Base-by-base conservation (phyloP, 1,140 invertebrate species). In the Lordiphosa clarofinis region DNA sequence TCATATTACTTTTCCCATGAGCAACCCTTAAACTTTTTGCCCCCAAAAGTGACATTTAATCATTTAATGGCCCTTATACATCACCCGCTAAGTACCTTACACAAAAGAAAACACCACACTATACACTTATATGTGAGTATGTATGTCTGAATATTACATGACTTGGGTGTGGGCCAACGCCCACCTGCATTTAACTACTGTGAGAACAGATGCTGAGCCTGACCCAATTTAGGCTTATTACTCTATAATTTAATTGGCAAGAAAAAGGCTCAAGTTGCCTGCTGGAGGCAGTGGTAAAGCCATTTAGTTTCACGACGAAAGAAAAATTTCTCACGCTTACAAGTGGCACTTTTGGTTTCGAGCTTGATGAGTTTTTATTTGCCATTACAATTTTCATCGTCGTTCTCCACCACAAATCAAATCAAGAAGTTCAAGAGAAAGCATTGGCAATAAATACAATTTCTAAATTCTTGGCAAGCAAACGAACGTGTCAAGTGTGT, bases 181-280 rank as follows among this genome's bases (percentile, higher is more conserved):
- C 61, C 63, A 65, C 63, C 61, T 65, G 50, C 61, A 56, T 66
- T 66, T 65, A 66, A 69, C 60, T 56, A 57, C 52, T 40, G 39
- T 37, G 53, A 61, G 56, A 33, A 13, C 54, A 44, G 15, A 15
- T 58, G 56, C 49, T 31, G 28, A 8, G 28, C 6, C 28, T 31
- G 74, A 79, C 75, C 74, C 70, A 79, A 70, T 79, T 79, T 66
- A 49, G 60, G 39, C 69, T 81, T 68, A 79, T 79, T 79, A 81
- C 61, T 48, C 48, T 58, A 59, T 70, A 58, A 79, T 74, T 79
- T 79, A 79, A 79, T 79, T 81, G 58, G 56, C 56, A 7, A 31
- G 28, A 31, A 31, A 7, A 7, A 31, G 28, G 28, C 28, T 31
- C 1, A 1, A 1, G 28, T 7, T 8, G 28, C 28, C 28, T 4